Evolutionary conservation across 2,888 invertebrate genomes (phyloP).

Genomic region (Furcula furcula): DNA sequence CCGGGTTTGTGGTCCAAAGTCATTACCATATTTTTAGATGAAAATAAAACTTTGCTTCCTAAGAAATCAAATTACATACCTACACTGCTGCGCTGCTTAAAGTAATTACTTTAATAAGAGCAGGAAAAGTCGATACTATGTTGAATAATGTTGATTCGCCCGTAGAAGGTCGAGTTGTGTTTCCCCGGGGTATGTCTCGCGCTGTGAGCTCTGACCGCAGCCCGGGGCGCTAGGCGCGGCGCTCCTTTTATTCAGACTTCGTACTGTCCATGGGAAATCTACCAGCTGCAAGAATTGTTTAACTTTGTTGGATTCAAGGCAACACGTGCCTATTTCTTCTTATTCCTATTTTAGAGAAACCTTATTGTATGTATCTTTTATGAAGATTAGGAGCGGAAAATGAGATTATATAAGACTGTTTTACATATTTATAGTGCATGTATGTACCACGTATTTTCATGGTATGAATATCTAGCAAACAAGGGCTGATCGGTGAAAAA

Average conservation of each 20-base stretch:
- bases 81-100: slow-evolving; percentile 13
- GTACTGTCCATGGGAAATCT: slow-evolving; percentile 22
- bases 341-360: no score
- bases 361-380: no score
- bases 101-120: slow-evolving; percentile 28
- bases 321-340: background rate
- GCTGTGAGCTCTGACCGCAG: slow-evolving; percentile 24
- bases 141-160: slow-evolving; percentile 5
- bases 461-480: no score
- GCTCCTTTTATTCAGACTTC: slow-evolving; percentile 7
- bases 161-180: slow-evolving; percentile 11
- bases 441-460: no score
- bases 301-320: slow-evolving; percentile 7
- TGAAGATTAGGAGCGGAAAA: no score
- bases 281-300: slow-evolving; percentile 23
- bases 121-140: slow-evolving; percentile 23
- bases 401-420: no score
- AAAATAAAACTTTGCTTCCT: no score
- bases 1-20: no score
- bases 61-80: no score
- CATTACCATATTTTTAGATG: no score
- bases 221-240: slow-evolving; percentile 15
- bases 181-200: slow-evolving; percentile 19
- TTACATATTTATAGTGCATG: no score
- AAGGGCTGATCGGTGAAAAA: no score